These are phyloP conservation scores for Agrotis exclamationis DNA, from an alignment of 2,888 invertebrate genomes.

Conservation along the genomic window DNA sequence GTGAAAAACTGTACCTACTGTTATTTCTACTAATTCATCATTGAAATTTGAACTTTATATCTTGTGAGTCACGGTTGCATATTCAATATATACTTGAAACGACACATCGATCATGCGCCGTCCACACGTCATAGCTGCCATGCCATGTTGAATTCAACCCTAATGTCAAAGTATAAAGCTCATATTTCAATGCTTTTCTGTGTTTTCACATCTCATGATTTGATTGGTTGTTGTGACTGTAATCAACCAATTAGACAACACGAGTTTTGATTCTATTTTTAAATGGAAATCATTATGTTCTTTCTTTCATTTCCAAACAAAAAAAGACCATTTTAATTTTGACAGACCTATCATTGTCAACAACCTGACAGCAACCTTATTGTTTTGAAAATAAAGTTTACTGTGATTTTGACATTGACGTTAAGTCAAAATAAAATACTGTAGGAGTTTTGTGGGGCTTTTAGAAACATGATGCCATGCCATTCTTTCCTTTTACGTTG, in stretches of 20 bases:
- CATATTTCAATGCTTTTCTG: not conserved
- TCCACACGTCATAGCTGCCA: too few relatives aligned
- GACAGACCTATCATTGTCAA: not conserved
- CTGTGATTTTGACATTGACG: not conserved
- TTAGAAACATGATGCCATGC: not conserved
- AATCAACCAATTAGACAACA: not conserved
- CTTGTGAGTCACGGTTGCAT: not conserved
- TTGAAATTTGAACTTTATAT: not conserved
- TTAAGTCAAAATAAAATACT: not conserved
- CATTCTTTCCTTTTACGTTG: not conserved
- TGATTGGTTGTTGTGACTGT: conserved; percentile 7
- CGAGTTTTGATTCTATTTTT: not conserved
- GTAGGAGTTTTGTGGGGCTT: not conserved
- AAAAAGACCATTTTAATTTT: not conserved
- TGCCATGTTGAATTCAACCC: too few relatives aligned
- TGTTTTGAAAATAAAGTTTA: not conserved
- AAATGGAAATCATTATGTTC: not conserved
- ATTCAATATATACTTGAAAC: not conserved
- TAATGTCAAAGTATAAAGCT: too few relatives aligned
- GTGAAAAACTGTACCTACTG: not conserved
- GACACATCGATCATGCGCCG: too few relatives aligned
- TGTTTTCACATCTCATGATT: not conserved
- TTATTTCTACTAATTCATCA: not conserved
- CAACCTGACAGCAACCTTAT: not conserved
- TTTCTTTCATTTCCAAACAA: too few relatives aligned